A percentile compares a stretch with the other conserved stretches of the same genome.
Evolutionary conservation across 2,888 invertebrate genomes (phyloP).

Genomic region (Trichogramma evanescens): DNA sequence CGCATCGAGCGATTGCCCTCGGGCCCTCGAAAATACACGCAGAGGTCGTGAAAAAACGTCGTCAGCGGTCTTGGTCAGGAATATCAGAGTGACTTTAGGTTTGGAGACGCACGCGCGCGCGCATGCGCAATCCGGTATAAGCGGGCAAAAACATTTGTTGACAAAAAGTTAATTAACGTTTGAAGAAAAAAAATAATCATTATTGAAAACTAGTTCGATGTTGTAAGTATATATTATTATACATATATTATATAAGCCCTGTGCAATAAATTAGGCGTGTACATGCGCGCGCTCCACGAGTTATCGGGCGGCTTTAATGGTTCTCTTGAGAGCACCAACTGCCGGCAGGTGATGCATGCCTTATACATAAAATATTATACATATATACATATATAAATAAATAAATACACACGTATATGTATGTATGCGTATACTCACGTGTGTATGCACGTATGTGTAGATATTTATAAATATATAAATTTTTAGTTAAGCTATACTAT

Average conservation of each 20-base stretch:
- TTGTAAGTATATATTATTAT: constrained; percentile 1
- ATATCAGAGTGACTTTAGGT: too few relatives aligned
- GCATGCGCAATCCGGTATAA: constrained; percentile 23
- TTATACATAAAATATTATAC: constrained; percentile 33
- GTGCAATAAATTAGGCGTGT: not conserved
- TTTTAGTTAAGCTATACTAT: constrained; percentile 17
- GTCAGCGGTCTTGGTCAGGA: too few relatives aligned
- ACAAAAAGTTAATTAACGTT: constrained; percentile 26
- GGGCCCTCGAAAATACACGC: too few relatives aligned
- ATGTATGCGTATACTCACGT: too few relatives aligned
- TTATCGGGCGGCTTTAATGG: constrained; percentile 23
- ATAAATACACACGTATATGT: too few relatives aligned
- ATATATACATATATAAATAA: constrained; percentile 23
- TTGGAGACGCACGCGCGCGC: constrained; percentile 3
- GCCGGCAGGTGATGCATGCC: constrained; percentile 40
- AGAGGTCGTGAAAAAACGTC: too few relatives aligned
- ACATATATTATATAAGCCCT: not conserved
- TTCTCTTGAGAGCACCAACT: constrained; percentile 29
- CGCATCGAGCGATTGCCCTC: too few relatives aligned
- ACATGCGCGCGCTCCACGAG: constrained; percentile 14
- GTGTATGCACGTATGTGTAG: constrained; percentile 18
- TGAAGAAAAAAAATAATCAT: constrained; percentile 26
- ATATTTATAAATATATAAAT: constrained; percentile 21
- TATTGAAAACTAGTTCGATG: constrained; percentile 12
- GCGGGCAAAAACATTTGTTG: constrained; percentile 30